These are phyloP conservation scores for Papilio helenus DNA, from an alignment of 1,140 invertebrate species.

Conservation along the genomic window DNA sequence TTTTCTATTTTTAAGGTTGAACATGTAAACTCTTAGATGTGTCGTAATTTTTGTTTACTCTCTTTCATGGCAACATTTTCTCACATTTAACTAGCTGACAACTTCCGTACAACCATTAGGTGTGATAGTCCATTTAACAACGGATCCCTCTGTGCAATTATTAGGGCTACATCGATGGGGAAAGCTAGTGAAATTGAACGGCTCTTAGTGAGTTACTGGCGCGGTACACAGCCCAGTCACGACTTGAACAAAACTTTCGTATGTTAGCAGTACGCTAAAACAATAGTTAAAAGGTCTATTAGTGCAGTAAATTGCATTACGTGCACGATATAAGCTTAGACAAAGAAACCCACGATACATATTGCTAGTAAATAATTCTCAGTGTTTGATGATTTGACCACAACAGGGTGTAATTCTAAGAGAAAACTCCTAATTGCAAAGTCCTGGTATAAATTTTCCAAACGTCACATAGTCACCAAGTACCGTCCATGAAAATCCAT, in stretches of 20 bases:
- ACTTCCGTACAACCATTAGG: neutral
- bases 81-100: neutral
- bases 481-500: no score
- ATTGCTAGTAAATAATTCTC: neutral
- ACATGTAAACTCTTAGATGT: neutral
- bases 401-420: neutral
- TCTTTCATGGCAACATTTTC: no score
- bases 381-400: neutral
- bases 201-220: constrained; percentile 49
- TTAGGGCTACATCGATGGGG: constrained; percentile 48
- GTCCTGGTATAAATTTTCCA: neutral
- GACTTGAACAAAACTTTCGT: constrained; percentile 43
- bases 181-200: constrained; percentile 57
- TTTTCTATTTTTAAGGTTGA: neutral
- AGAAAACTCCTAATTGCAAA: neutral
- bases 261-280: neutral
- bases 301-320: no score
- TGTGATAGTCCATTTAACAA: neutral
- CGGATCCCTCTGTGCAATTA: constrained; percentile 39
- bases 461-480: neutral
- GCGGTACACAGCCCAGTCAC: constrained; percentile 56
- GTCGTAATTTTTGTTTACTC: neutral
- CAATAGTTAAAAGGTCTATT: neutral
- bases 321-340: no score
- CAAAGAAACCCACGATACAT: no score